phyloP scores from a whole-genome alignment of 2,113 vertebrate genomes.

The Thunnus thynnus region DNA sequence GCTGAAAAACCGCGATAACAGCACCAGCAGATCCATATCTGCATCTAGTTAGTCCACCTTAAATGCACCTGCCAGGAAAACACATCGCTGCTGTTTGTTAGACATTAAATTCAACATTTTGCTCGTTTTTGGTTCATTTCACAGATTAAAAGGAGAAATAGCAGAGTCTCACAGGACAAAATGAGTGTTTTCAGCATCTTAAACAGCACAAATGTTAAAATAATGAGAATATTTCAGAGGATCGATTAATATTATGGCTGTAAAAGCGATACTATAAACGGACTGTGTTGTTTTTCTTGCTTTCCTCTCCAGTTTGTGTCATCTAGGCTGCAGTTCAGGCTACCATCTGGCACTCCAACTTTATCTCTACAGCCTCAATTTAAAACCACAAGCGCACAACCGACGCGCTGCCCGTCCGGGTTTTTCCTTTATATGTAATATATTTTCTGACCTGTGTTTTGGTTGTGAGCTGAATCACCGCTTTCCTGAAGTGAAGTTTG shows the following conservation, averaged over 20 bases:
- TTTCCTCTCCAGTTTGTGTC: neutral
- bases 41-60: conserved; percentile 21
- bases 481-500: conserved; percentile 97
- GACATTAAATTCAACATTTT: neutral
- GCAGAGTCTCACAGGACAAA: too few relatives aligned
- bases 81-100: neutral
- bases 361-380: conserved; percentile 17
- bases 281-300: neutral
- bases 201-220: neutral
- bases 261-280: rapidly evolving
- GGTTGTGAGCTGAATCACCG: conserved; percentile 97
- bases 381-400: neutral
- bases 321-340: neutral
- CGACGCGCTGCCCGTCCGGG: neutral
- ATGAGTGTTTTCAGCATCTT: rapidly evolving
- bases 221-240: neutral
- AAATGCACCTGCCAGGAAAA: conserved; percentile 26
- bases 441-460: conserved; percentile 89
- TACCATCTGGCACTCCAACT: conserved; percentile 70
- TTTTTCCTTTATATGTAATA: too few relatives aligned
- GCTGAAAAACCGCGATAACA: neutral
- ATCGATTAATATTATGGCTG: rapidly evolving
- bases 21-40: too few relatives aligned
- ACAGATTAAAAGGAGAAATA: neutral
- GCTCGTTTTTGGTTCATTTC: neutral